A percentile compares a stretch with the other conserved stretches of the same genome.
phyloP scores from a whole-genome alignment of 1,140 invertebrate species.

The Trichoplusia ni region DNA sequence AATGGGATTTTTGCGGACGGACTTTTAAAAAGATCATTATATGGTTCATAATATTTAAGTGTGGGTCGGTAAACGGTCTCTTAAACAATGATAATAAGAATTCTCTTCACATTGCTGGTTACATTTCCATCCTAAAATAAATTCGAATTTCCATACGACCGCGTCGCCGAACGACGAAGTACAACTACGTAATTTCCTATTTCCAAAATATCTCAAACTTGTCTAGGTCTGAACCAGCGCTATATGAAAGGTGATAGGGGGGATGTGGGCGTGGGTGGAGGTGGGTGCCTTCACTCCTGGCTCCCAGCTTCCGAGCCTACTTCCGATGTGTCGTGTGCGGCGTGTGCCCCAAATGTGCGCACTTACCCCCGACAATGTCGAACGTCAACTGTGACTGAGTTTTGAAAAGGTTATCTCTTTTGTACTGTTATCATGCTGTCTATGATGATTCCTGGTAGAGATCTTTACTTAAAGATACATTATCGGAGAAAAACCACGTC shows the following conservation, averaged over 20 bases:
- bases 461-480: too few relatives aligned
- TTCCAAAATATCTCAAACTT: conserved; percentile 13
- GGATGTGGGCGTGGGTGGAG: background rate
- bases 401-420: conserved; percentile 3
- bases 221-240: background rate
- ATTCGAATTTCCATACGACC: background rate
- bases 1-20: conserved; percentile 21
- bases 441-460: too few relatives aligned
- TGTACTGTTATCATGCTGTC: background rate
- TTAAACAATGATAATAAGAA: too few relatives aligned
- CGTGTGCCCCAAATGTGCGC: conserved; percentile 10
- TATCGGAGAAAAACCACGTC: too few relatives aligned
- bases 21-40: conserved; percentile 7
- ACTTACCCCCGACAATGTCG: conserved; percentile 6
- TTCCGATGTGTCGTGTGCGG: conserved; percentile 27
- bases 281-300: conserved; percentile 1
- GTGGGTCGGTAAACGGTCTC: too few relatives aligned
- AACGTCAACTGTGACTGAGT: background rate
- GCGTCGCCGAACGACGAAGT: background rate
- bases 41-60: too few relatives aligned
- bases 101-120: background rate
- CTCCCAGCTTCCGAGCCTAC: conserved; percentile 28
- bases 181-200: conserved; percentile 16
- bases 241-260: conserved; percentile 20
- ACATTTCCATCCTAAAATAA: background rate